Evolutionary conservation across 2,888 invertebrate species (phyloP).

Genomic region (Ceriagrion tenellum): DNA sequence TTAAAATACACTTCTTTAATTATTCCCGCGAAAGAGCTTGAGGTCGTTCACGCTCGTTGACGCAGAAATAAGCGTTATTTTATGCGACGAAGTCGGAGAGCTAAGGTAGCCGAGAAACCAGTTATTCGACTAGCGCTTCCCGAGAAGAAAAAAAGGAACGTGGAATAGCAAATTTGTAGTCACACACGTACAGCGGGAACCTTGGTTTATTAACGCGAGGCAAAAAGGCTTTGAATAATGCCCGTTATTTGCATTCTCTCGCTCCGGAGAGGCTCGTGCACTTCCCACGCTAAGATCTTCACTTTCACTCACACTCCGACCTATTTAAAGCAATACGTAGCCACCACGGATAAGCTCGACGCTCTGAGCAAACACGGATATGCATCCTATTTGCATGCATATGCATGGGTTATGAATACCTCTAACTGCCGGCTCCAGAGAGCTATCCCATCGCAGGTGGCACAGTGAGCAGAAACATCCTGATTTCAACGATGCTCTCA

Average conservation of each 20-base stretch:
- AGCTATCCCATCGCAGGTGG: neutral
- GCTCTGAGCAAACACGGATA: slow-evolving; percentile 7
- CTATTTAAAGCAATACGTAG: neutral
- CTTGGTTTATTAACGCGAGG: neutral
- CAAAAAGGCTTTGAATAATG: neutral
- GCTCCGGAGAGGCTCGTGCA: neutral
- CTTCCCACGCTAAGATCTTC: neutral
- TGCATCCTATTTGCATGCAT: slow-evolving; percentile 12
- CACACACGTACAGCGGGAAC: neutral
- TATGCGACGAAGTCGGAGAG: neutral
- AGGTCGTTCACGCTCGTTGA: too few relatives aligned
- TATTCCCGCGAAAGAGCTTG: too few relatives aligned
- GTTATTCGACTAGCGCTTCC: neutral
- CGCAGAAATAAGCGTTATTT: neutral
- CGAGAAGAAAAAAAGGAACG: neutral
- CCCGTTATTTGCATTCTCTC: neutral
- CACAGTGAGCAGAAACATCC: neutral
- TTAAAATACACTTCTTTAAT: too few relatives aligned
- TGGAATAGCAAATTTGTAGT: neutral
- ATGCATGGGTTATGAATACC: slow-evolving; percentile 8
- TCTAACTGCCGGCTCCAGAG: neutral
- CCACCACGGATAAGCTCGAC: slow-evolving; percentile 1
- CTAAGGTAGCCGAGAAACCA: neutral
- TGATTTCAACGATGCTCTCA: neutral
- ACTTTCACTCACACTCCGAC: slow-evolving; percentile 27